Evolutionary conservation across 2,888 invertebrate species (phyloP), one percentile per base, ranked within the genome.

Genomic region (Orthosia cruda): DNA sequence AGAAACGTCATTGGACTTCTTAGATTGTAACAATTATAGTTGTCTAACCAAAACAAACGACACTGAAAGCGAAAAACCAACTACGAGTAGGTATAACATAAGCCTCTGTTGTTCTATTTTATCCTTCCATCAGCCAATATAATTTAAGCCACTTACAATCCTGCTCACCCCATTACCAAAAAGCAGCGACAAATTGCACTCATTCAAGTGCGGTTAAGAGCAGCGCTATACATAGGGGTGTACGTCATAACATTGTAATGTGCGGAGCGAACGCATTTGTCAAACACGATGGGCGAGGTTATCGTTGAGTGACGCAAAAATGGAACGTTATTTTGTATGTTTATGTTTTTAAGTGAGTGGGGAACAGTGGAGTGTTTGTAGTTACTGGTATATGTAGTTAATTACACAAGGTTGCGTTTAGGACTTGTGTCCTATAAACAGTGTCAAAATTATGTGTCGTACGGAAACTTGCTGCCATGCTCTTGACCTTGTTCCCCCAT

Each of bases 261-360:
- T 80, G 84, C 77, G 84, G 84, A 73, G 59, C 23, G 67, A 67
- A 83, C 66, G 72, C 70, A 76, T 83, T 83, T 83, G 80, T 83
- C 77, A 83, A 82, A 74, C 78, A 52, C 63, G 67, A 78, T 74
- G 73, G 55, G 73, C 32, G 83, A 58, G 74, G 78, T 78, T 82
- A 57, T 61, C 67, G 78, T 20, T 71, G 50, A 77, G 77, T 77
- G 78, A 63, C 50, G 13, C 52, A 52, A 59, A 74, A 74, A 74
- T 67, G 55, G 62, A 55, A 57, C 66, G 54, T 77, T 57, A 73
- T 70, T 80, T 80, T 74, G 45, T 65, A 61, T 52, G 54, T 74
- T 68, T 57, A 74, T 74, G 13, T 61, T 55, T 61, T 50, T 49
- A 13, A 9, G 47, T 32, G 16, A 26, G 18, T 40, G 40, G 40